Conservation (phyloP, 2,888 invertebrate genomes). For the Callyntrura sp. region DNA sequence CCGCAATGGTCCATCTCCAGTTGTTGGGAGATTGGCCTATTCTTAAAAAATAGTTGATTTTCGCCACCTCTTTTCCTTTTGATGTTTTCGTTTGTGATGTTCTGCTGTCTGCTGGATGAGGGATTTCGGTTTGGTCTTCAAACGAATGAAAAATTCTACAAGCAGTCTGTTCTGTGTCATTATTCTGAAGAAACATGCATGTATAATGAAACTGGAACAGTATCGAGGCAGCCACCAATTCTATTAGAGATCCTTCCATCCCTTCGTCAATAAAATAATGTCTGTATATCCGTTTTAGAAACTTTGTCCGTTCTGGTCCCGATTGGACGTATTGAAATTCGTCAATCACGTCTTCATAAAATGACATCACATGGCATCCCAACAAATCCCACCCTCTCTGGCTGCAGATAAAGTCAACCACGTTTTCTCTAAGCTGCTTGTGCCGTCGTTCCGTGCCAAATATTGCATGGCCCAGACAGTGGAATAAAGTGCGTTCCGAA, state of each 20-base stretch:
- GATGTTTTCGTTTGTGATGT: neutral
- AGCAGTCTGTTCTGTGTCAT: neutral
- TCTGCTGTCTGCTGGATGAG: neutral
- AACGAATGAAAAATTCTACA: conserved; percentile 36
- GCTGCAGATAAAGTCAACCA: conserved; percentile 25
- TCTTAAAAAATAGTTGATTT: conserved; percentile 24
- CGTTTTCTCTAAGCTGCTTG: neutral
- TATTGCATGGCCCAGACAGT: conserved; percentile 4
- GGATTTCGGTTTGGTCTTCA: neutral
- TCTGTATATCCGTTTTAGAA: conserved; percentile 1
- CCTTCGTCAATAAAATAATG: conserved; percentile 54
- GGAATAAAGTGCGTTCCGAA: conserved; percentile 33
- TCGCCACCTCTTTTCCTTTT: neutral
- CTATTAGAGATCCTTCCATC: conserved; percentile 53
- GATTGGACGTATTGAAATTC: neutral
- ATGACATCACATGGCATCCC: neutral
- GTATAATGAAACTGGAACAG: conserved; percentile 32
- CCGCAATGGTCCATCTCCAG: conserved; percentile 30
- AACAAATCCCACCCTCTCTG: conserved; percentile 38
- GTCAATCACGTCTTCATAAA: conserved; percentile 15
- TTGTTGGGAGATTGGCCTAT: conserved; percentile 2
- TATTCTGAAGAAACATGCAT: conserved; percentile 23
- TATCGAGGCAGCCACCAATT: conserved; percentile 37
- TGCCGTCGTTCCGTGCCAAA: conserved; percentile 2
- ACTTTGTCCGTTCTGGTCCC: neutral